phyloP scores from a whole-genome alignment of 2,113 vertebrate species.

The Saccopteryx leptura region DNA sequence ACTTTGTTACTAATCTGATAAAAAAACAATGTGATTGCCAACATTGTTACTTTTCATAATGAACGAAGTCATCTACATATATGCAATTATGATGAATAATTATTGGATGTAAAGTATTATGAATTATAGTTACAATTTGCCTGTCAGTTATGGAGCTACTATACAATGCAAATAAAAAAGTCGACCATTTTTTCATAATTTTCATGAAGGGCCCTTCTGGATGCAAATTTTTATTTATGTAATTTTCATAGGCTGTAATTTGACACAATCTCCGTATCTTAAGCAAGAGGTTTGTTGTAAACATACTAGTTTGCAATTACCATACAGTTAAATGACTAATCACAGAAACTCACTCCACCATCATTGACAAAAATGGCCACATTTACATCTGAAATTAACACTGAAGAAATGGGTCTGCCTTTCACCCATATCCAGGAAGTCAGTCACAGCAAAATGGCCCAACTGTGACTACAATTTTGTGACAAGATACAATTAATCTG shows the following conservation, averaged over 20 bases:
- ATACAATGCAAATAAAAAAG: slow-evolving; percentile 38
- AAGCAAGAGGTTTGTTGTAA: slow-evolving; percentile 85
- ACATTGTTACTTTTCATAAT: slow-evolving; percentile 64
- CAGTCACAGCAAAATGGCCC: slow-evolving; percentile 38
- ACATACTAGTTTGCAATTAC: slow-evolving; percentile 87
- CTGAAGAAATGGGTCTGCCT: slow-evolving; percentile 57
- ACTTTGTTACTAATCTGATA: slow-evolving; percentile 82
- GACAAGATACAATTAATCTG: slow-evolving; percentile 37
- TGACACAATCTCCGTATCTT: slow-evolving; percentile 83
- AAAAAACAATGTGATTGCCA: slow-evolving; percentile 77
- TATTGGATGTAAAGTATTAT: slow-evolving; percentile 58
- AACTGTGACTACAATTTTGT: background rate
- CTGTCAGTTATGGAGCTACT: slow-evolving; percentile 59
- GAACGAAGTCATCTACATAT: slow-evolving; percentile 72
- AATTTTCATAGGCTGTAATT: slow-evolving; percentile 82
- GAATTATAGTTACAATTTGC: slow-evolving; percentile 19
- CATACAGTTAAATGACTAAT: slow-evolving; percentile 88
- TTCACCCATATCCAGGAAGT: background rate
- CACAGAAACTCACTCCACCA: slow-evolving; percentile 85
- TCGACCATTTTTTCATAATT: slow-evolving; percentile 67
- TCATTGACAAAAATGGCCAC: slow-evolving; percentile 80
- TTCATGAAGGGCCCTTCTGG: slow-evolving; percentile 73
- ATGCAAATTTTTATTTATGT: slow-evolving; percentile 78
- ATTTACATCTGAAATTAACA: slow-evolving; percentile 74
- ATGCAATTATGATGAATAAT: slow-evolving; percentile 75